Evolutionary conservation across 2,888 invertebrate genomes (phyloP).

Genomic region (Orthonevra nobilis): DNA sequence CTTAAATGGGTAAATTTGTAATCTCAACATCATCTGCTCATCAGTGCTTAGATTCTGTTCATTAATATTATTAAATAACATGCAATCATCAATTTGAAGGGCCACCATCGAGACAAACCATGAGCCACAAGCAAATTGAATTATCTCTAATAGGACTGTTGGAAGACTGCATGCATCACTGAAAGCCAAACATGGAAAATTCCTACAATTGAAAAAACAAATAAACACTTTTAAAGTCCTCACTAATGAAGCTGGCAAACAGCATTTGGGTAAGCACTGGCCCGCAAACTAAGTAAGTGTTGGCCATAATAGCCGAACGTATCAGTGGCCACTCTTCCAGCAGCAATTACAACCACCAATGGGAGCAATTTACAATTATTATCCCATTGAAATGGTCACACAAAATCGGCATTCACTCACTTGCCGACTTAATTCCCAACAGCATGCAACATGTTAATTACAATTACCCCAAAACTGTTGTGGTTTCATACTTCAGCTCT

Average conservation of each 20-base stretch:
- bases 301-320: constrained; percentile 37
- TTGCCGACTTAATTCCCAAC: constrained; percentile 50
- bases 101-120: too few species aligned
- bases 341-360: constrained; percentile 63
- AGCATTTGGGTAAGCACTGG: too few species aligned
- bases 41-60: too few species aligned
- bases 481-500: background rate
- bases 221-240: constrained; percentile 5
- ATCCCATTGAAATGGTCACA: constrained; percentile 54
- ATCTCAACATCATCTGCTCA: too few species aligned
- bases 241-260: constrained; percentile 31
- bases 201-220: constrained; percentile 9
- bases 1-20: too few species aligned
- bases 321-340: constrained; percentile 27
- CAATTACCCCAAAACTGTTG: constrained; percentile 40
- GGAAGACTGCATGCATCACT: constrained; percentile 17
- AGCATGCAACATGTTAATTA: constrained; percentile 69
- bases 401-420: constrained; percentile 19
- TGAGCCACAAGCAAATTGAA: too few species aligned
- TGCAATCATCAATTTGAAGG: too few species aligned
- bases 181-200: constrained; percentile 8
- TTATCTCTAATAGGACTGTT: too few species aligned
- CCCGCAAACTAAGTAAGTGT: constrained; percentile 5
- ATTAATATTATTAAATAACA: too few species aligned
- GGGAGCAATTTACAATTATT: constrained; percentile 66